These are phyloP conservation scores for Lasioglossum calceatum DNA, from an alignment of 2,888 invertebrate species.

Conservation along the genomic window DNA sequence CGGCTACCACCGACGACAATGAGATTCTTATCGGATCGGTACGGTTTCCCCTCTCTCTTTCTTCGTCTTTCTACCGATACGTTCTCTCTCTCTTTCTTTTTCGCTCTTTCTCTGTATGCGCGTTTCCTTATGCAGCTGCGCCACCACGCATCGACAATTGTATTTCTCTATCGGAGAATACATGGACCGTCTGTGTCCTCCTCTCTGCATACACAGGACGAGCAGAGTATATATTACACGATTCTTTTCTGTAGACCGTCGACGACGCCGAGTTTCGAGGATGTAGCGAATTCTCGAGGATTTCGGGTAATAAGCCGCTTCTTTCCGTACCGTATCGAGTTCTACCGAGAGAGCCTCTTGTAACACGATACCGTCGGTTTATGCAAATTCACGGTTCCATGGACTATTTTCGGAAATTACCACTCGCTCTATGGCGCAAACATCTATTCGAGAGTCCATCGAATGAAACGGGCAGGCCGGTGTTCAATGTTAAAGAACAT, in stretches of 20 bases:
- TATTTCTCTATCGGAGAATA: constrained; percentile 32
- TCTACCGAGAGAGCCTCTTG: background rate
- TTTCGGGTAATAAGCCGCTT: constrained; percentile 15
- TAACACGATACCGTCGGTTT: background rate
- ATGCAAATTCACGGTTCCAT: background rate
- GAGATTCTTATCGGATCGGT: constrained; percentile 69
- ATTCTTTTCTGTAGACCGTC: background rate
- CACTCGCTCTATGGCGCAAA: background rate
- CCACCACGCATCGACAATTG: constrained; percentile 37
- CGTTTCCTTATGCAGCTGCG: constrained; percentile 47
- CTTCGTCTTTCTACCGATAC: background rate
- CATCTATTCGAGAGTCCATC: background rate
- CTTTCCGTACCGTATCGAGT: constrained; percentile 12
- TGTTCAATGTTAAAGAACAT: background rate
- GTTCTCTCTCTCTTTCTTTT: background rate
- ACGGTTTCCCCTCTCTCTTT: constrained; percentile 46
- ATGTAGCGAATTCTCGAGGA: constrained; percentile 1
- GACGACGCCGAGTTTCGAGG: background rate
- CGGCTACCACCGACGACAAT: constrained; percentile 62
- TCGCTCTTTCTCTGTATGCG: too few species aligned
- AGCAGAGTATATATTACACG: background rate
- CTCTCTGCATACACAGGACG: background rate
- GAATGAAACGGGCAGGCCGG: background rate
- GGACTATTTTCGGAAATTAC: background rate
- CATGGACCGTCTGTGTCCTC: background rate